phyloP scores from a whole-genome alignment of 2,888 invertebrate genomes.

The Germaria angustata region DNA sequence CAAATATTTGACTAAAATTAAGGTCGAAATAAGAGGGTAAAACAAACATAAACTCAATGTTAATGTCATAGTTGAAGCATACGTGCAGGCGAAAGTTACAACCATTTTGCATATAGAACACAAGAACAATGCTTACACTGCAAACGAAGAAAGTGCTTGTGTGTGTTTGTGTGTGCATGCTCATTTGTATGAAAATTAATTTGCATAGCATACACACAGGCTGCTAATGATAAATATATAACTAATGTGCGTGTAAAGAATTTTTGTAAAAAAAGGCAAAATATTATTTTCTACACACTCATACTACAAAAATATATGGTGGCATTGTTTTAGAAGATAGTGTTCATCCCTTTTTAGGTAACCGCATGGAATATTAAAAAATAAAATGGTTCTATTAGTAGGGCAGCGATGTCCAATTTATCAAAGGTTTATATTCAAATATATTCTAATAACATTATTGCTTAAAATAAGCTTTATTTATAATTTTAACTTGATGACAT shows the following conservation, averaged over 20 bases:
- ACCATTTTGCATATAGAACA: slow-evolving; percentile 1
- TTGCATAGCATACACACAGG: slow-evolving; percentile 64
- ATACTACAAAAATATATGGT: neutral
- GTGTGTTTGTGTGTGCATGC: neutral
- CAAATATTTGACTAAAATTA: slow-evolving; percentile 60
- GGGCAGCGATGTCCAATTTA: neutral
- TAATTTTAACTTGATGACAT: no score
- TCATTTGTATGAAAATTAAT: slow-evolving; percentile 50
- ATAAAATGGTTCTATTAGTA: slow-evolving; percentile 22
- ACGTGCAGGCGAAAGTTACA: slow-evolving; percentile 61
- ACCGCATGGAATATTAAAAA: slow-evolving; percentile 11
- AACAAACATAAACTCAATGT: slow-evolving; percentile 59
- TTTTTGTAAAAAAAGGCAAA: slow-evolving; percentile 15
- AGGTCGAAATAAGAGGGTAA: slow-evolving; percentile 51
- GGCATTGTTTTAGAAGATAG: neutral
- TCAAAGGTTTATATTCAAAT: neutral
- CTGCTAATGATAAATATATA: slow-evolving; percentile 66
- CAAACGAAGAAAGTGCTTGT: neutral
- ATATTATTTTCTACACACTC: neutral
- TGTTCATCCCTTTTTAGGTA: neutral
- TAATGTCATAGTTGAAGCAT: slow-evolving; percentile 63
- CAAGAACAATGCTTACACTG: neutral
- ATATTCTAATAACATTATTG: no score
- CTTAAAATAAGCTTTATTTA: no score
- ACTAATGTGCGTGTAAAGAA: slow-evolving; percentile 63